Base-by-base conservation (phyloP, 37 sponge, comb jelly and placozoan genomes). In the Bolinopsis microptera region DNA sequence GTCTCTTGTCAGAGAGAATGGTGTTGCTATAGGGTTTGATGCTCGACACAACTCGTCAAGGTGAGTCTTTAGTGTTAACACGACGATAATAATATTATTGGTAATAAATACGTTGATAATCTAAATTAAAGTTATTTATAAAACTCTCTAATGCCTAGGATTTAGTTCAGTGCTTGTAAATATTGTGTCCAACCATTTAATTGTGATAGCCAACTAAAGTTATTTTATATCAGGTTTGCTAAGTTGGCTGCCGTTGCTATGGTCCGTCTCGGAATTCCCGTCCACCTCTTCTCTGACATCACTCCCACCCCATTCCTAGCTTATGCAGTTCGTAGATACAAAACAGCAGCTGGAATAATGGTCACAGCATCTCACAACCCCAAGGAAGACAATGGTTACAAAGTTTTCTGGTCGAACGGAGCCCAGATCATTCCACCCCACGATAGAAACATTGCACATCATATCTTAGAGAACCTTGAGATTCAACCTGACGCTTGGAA, bases 291-390 rank as follows among this genome's bases (percentile, higher is more conserved):
- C 94, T 97, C 98, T 1, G 30, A 83, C 0, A 92, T 93, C 69
- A 95, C 95, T 1, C 97, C 98, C 27, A 99, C 99, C 69, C 99
- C 99, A 33, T 99, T 94, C 67, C 95, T 95, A 26, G 99, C 99
- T 26, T 99, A 94, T 95, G 96, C 96, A 69, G 95, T 97, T 83
- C 92, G 72, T 69, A 83, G 86, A 31, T 97, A 93, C 83, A 77
- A 93, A 9, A 94, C 94, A 92, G 92, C 94, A 2, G 97, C 96
- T 33, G 99, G 99, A 13, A 94, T 99, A 48, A 97, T 97, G 95
- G 94, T 99, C 23, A 99, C 99, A 38, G 99, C 99, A 1, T 99
- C 99, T 30, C 99, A 99, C 93, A 99, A 99, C 92, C 99, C 99
- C 18, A 99, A 99, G 69, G 94, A 96, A 67, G 97, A 99, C 93